Base-by-base conservation (phyloP, 2,797 vertebrate species). In the Rhynchonycteris naso region DNA sequence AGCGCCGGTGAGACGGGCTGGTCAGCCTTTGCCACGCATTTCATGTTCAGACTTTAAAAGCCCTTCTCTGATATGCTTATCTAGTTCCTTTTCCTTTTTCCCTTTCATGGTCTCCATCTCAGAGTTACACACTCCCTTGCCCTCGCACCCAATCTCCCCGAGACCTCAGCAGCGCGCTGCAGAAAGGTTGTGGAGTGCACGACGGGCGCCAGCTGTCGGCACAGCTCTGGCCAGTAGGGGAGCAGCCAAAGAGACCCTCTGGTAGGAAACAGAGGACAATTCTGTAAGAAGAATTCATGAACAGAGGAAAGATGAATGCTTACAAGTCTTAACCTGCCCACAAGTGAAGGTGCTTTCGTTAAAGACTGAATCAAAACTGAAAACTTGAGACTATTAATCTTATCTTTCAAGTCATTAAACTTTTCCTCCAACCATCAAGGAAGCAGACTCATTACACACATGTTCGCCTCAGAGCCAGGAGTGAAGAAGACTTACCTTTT, bases 401-500 rank as follows among this genome's bases (percentile, higher is more conserved):
- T 78, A 68, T 78, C 47, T 95, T 96, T 92, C 30, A 83, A 50
- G 72, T 35, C 61, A 54, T 33, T 68, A 79, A 56, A 83, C 24
- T 78, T 81, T 90, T 66, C 61, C 4, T 74, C 43, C 72, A 89
- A 14, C 38, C 52, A 83, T 47, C 30, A 61, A 50, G 72, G 74
- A 72, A 54, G 68, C 21, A 82, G 54, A 33, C 19, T 38, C 47
- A 24, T 65, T 75, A 26, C n/a, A 18, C 4, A 2, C 1, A 1
- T 4, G 22, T 43, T 43, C 21, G 54, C 58, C 58, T n/a, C 30
- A 50, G 28, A 43, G 78, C 35, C 33, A 82, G 28, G 26, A 22
- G 4, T 2, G n/a, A 24, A 66, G 50, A 21, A 2, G 13, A 84
- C 95, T 75, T 50, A 99, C 99, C 99, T 99, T 99, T 54, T 99